Evolutionary conservation across 92 coral and sea anemone genomes (phyloP).

Genomic region (Epizoanthus scotinus): DNA sequence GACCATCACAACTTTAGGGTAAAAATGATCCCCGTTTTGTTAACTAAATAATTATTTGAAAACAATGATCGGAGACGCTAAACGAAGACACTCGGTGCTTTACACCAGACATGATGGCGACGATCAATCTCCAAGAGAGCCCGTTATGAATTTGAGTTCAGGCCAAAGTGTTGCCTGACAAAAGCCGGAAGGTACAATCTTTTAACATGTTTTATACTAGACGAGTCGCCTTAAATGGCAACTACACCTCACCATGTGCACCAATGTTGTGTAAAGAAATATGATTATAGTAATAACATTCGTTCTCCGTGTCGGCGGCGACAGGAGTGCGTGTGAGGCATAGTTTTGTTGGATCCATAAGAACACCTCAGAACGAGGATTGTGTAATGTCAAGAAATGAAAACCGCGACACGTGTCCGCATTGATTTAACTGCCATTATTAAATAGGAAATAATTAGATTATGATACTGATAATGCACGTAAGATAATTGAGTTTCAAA

Average conservation of each 20-base stretch:
- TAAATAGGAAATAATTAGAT: slow-evolving; percentile 20
- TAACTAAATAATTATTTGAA: neutral
- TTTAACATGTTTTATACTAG: slow-evolving; percentile 29
- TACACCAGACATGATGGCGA: slow-evolving; percentile 14
- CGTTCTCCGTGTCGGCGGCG: neutral
- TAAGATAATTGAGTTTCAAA: slow-evolving; percentile 16
- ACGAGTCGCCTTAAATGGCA: slow-evolving; percentile 22
- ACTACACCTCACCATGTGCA: neutral
- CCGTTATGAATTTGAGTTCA: slow-evolving; percentile 40
- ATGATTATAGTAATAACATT: neutral
- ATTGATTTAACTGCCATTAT: slow-evolving; percentile 26
- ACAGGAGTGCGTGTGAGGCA: neutral
- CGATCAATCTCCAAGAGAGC: neutral
- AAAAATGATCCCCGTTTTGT: too few relatives aligned
- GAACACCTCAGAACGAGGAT: neutral
- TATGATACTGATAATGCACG: neutral
- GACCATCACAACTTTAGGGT: too few relatives aligned
- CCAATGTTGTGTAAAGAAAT: slow-evolving; percentile 6
- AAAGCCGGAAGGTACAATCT: slow-evolving; percentile 36
- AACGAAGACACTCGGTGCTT: neutral
- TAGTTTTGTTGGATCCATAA: neutral
- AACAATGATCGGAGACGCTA: neutral
- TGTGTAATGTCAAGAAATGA: slow-evolving; percentile 9
- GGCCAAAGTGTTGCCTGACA: slow-evolving; percentile 38
- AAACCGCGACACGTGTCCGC: slow-evolving; percentile 45